Base-by-base conservation (phyloP, 2,113 vertebrate genomes). In the Hemibagrus wyckioides region DNA sequence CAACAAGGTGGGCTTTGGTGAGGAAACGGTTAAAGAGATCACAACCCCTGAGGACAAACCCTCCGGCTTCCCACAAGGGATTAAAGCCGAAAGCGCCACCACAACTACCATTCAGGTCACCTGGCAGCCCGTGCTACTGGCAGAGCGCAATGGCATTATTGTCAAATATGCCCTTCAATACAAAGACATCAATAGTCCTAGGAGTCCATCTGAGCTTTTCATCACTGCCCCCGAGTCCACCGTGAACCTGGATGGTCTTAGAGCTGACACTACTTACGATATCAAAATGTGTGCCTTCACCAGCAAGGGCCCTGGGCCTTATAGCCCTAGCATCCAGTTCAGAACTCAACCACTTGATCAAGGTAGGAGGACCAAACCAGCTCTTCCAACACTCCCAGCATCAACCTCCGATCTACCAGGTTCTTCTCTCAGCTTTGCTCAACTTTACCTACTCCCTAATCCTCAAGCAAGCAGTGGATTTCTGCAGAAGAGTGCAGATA, bases 321-420 rank as follows among this genome's bases (percentile, higher is more conserved):
- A 98, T 98, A 99, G 98, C 96, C 98, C 98, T 93, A 99, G 97
- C 97, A 97, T 99, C 96, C 98, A 99, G 96, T 98, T 99, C 96
- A 99, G 98, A 96, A 99, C 98, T 95, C 97, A 99, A 92, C 98
- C 98, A 89, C 95, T 99, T 95, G 96, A 99, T 97, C 98, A 99
- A 99, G 98, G 98, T 99, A 99, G 97, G 98, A 98, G 83, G 76
- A 87, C 93, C 95, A 69, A 54, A 91, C 88, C 89, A 56, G 94
- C 95, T 92, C 92, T 93, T 92, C 92, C 94, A 93, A 67, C 82
- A 48, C 69, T 33, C 76, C 76, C 54, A 13, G 85, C 88, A 86
- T 69, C 69, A 89, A 86, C 54, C 87, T 80, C 87, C 89, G 67
- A 88, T 86, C 87, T 25, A 82, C 79, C 89, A 88, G 85, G 80